Evolutionary conservation across 1,140 invertebrate genomes (phyloP).

Genomic region (Tetraneura akinire): DNA sequence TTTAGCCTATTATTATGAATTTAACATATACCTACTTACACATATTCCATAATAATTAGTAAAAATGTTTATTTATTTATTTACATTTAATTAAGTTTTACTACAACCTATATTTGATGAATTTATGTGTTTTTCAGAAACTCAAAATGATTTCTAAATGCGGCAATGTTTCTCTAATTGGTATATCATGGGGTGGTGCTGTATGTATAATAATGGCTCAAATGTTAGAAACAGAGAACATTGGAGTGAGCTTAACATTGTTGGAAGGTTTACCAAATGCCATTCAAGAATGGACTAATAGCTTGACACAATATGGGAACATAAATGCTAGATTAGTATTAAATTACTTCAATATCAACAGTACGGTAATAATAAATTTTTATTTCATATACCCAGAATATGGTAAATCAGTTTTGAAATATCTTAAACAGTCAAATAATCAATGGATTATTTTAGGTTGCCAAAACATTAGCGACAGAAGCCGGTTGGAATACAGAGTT

Average conservation of each 20-base stretch:
- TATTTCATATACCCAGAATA: neutral
- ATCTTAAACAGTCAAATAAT: neutral
- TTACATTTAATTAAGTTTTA: too few relatives aligned
- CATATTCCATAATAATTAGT: too few relatives aligned
- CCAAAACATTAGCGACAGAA: neutral
- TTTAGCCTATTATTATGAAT: too few relatives aligned
- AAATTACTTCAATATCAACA: neutral
- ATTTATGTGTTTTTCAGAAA: neutral
- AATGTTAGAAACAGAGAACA: constrained; percentile 43
- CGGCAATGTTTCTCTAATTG: constrained; percentile 44
- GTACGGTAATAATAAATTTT: constrained; percentile 1
- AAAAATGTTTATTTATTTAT: too few relatives aligned
- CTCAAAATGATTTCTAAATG: neutral
- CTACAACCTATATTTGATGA: too few relatives aligned
- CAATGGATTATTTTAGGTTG: neutral
- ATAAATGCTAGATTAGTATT: constrained; percentile 7
- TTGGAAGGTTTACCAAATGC: constrained; percentile 4
- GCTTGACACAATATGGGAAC: neutral
- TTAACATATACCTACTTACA: too few relatives aligned
- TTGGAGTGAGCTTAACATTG: constrained; percentile 13
- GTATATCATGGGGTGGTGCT: constrained; percentile 47
- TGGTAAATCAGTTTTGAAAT: neutral
- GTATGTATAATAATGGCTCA: constrained; percentile 48
- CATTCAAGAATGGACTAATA: neutral
- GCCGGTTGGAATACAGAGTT: constrained; percentile 14